phyloP scores from a whole-genome alignment of 2,113 vertebrate species.

The Clinocottus analis region DNA sequence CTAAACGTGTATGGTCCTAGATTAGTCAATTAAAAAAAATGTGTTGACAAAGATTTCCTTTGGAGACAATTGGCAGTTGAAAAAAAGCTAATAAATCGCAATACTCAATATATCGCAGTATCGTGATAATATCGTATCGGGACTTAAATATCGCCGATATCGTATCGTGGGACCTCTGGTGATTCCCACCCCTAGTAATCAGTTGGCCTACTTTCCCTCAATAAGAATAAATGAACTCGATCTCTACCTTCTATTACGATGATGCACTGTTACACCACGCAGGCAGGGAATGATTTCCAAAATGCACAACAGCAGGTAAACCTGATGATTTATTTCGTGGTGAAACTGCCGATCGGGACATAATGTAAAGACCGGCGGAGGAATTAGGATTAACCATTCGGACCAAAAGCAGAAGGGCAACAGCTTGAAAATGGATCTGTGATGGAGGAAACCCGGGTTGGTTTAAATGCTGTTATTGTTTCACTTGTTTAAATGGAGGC shows the following conservation, averaged over 20 bases:
- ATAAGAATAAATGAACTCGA: conserved; percentile 1
- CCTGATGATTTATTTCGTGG: background rate
- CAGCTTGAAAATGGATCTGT: conserved; percentile 92
- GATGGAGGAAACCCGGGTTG: conserved; percentile 86
- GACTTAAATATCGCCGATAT: no score
- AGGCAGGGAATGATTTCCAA: background rate
- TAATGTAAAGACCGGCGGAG: conserved; percentile 27
- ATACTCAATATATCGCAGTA: no score
- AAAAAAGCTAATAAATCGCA: no score
- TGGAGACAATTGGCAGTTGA: no score
- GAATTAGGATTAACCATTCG: conserved; percentile 44
- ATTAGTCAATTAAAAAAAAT: no score
- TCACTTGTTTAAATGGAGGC: conserved; percentile 91
- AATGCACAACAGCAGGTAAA: conserved; percentile 10
- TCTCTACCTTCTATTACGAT: background rate
- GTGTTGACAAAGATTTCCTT: no score
- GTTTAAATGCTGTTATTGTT: conserved; percentile 91
- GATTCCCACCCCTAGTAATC: no score
- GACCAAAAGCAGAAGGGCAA: conserved; percentile 79
- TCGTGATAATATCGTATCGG: no score
- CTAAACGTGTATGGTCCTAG: no score
- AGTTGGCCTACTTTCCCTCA: conserved; percentile 22
- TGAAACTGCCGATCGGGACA: conserved; percentile 22
- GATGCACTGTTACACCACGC: background rate
- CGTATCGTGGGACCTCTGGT: no score